Percentiles rank a stretch among this genome's conserved stretches.
Conservation (phyloP, 2,888 invertebrate species). For the Petrolisthes cinctipes region DNA sequence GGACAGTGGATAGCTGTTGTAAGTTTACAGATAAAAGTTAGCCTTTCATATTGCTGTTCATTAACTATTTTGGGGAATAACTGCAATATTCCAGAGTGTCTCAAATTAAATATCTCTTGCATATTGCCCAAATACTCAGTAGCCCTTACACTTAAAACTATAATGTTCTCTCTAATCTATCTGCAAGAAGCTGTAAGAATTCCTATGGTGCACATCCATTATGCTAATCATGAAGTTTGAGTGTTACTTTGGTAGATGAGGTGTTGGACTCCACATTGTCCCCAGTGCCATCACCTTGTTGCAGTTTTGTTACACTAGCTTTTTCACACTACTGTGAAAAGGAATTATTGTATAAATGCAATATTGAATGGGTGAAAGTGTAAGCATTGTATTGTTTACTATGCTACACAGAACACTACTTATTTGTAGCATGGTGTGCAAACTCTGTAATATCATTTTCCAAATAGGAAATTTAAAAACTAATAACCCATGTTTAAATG, state of each 20-base stretch:
- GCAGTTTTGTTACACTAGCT: slow-evolving; percentile 50
- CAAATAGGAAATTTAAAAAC: neutral
- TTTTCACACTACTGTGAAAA: slow-evolving; percentile 13
- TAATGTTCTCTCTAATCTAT: slow-evolving; percentile 46
- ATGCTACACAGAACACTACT: neutral
- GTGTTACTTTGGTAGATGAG: slow-evolving; percentile 42
- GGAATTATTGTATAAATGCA: slow-evolving; percentile 26
- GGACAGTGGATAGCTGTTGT: slow-evolving; percentile 55
- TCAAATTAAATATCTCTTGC: slow-evolving; percentile 49
- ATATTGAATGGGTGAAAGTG: slow-evolving; percentile 16
- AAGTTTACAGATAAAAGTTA: slow-evolving; percentile 54
- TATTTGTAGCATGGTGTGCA: slow-evolving; percentile 22
- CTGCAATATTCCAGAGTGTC: slow-evolving; percentile 57
- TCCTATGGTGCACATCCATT: slow-evolving; percentile 57
- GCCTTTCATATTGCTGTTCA: slow-evolving; percentile 60
- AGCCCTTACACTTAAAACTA: slow-evolving; percentile 59
- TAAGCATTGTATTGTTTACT: slow-evolving; percentile 19
- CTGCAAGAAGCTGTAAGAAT: slow-evolving; percentile 55
- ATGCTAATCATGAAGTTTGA: slow-evolving; percentile 53
- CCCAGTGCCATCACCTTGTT: slow-evolving; percentile 50
- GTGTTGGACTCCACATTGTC: slow-evolving; percentile 39
- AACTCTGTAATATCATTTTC: slow-evolving; percentile 13
- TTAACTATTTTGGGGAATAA: slow-evolving; percentile 57
- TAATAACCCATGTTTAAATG: slow-evolving; percentile 7
- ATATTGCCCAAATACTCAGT: slow-evolving; percentile 62